Base-by-base conservation (phyloP, 2,888 invertebrate species). In the Rotaria socialis region DNA sequence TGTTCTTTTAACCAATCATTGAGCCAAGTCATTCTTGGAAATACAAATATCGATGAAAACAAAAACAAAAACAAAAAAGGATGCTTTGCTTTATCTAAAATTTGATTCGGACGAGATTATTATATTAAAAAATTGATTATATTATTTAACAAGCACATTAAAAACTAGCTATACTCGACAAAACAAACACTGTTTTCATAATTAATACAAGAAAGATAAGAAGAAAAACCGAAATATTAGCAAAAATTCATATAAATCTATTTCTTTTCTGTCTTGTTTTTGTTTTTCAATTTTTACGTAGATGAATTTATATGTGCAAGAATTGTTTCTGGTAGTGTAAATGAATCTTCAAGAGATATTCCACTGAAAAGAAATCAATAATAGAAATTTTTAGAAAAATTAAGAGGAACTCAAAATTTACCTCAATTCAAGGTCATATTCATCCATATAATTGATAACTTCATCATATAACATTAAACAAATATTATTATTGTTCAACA, bases 391-490 rank as follows among this genome's bases (percentile, higher is more conserved):
- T 55, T 55, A 16, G 52, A 55, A 7, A 55, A 55, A 55, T 52
- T 11, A 14, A 52, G 16, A 52, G 16, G 16, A 52, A 52, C 1
- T 16, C 11, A 52, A 8, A 52, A 52, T 52, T 24, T 80, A 80
- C 80, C 80, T 80, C 16, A 47, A 80, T 47, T 80, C 80, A 24
- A 47, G 43, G n/a, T 80, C 80, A 47, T 80, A 43, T 19, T 80
- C 47, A 14, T 47, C 47, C n/a, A 80, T 80, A 47, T 43, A 11
- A 47, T 47, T 47, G 4, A 80, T 5, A 67, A 67, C 43, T 80
- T 80, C 80, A 80, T 80, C 80, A n/a, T 47, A n/a, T 47, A 80
- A 80, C 80, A 80, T 80, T 47, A 80, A 43, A 47, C 47, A 80
- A n/a, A 80, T 80, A n/a, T n/a, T 47, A 6, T n/a, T 24, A 47